Percentiles rank a stretch among this genome's conserved stretches.
Conservation (phyloP, 2,888 invertebrate genomes). For the Monochamus alternatus region DNA sequence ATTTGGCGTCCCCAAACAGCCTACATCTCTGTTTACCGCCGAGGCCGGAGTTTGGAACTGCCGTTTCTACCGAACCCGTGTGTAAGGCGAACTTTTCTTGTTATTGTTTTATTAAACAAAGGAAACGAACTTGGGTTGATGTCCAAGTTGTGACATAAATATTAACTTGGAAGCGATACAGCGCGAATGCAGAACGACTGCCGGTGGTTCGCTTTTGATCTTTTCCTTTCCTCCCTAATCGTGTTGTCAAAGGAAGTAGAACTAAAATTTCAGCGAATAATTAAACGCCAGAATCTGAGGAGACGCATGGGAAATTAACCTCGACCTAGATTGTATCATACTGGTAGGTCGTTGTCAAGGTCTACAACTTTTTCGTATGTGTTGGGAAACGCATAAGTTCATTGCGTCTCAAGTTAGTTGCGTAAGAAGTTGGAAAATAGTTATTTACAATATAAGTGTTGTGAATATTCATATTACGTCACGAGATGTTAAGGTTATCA, state of each 20-base stretch:
- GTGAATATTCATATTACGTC: too few species aligned
- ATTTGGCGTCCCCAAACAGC: background rate
- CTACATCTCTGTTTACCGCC: background rate
- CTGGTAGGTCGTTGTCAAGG: too few species aligned
- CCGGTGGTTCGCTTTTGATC: background rate
- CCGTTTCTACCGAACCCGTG: conserved; percentile 3
- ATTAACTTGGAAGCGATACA: conserved; percentile 25
- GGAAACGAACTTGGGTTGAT: conserved; percentile 15
- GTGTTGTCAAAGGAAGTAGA: background rate
- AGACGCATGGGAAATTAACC: too few species aligned
- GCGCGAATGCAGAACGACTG: background rate
- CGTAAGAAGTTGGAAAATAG: too few species aligned
- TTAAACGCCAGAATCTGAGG: background rate
- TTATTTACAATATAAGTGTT: too few species aligned
- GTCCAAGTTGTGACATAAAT: conserved; percentile 29
- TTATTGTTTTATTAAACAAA: conserved; percentile 28
- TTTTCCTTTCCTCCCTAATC: background rate
- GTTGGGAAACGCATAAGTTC: too few species aligned
- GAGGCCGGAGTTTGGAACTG: conserved; percentile 4
- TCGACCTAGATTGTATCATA: too few species aligned
- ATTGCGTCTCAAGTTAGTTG: too few species aligned
- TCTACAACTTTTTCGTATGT: too few species aligned
- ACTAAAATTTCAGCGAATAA: background rate
- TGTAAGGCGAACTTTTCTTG: conserved; percentile 25
- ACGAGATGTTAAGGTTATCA: too few species aligned